phyloP scores from a whole-genome alignment of 2,113 vertebrate genomes.

The Taxidea taxus region DNA sequence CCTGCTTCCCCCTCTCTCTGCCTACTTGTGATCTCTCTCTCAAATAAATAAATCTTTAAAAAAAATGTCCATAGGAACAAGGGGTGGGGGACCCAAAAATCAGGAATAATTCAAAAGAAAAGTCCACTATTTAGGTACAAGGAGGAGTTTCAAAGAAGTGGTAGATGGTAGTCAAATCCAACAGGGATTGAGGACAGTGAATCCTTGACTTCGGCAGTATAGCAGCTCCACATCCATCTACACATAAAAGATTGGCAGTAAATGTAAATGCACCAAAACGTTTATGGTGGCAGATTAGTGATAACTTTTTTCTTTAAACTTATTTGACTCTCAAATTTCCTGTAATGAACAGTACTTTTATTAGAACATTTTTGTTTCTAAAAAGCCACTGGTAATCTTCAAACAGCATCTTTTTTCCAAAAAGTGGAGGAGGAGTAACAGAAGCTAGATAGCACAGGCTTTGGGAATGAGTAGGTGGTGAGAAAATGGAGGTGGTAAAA shows the following conservation, averaged over 20 bases:
- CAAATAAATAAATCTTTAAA: too few species aligned
- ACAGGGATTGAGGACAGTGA: background rate
- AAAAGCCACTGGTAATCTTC: slow-evolving; percentile 42
- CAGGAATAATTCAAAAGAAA: slow-evolving; percentile 28
- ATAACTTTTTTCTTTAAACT: slow-evolving; percentile 40
- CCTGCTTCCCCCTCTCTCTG: too few species aligned
- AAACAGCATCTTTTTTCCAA: background rate
- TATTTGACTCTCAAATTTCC: background rate
- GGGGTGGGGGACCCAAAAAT: background rate
- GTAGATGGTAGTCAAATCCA: background rate
- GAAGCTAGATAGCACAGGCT: slow-evolving; percentile 43
- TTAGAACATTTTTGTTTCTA: slow-evolving; percentile 51
- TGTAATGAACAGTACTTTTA: slow-evolving; percentile 24
- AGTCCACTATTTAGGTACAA: background rate
- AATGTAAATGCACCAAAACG: slow-evolving; percentile 19
- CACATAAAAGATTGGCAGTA: background rate
- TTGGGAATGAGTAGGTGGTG: slow-evolving; percentile 63
- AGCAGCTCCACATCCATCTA: background rate
- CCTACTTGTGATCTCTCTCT: too few species aligned
- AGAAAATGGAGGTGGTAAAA: slow-evolving; percentile 58
- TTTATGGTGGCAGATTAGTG: background rate
- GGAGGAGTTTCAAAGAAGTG: slow-evolving; percentile 19
- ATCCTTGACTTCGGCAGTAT: background rate
- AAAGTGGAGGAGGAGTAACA: slow-evolving; percentile 44
- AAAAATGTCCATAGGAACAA: background rate